Percentiles rank a stretch among this genome's conserved stretches.
phyloP scores from a whole-genome alignment of 2,797 vertebrate genomes.

The Gallinago stenura region DNA sequence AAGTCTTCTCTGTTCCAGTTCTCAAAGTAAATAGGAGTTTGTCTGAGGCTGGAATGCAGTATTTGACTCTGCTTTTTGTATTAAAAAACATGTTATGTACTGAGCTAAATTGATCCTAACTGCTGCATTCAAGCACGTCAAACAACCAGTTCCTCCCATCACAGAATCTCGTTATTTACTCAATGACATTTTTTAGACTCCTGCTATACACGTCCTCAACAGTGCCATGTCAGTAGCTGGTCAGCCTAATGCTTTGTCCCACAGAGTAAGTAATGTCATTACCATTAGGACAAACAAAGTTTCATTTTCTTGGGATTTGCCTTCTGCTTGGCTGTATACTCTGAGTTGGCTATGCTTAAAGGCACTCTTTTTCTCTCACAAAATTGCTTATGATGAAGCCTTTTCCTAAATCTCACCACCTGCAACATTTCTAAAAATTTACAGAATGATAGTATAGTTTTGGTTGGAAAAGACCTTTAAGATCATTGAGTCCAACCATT shows the following conservation, averaged over 20 bases:
- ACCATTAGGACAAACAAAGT: not conserved
- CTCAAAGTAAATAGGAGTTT: slow-evolving; percentile 17
- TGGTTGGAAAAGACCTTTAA: not conserved
- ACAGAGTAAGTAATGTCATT: not conserved
- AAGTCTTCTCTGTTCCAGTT: slow-evolving; percentile 9
- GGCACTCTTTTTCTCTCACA: not conserved
- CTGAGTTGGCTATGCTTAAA: not conserved
- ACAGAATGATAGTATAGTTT: not conserved
- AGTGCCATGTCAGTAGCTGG: not conserved
- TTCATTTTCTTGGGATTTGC: not conserved
- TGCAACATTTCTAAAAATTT: not conserved
- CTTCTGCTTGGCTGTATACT: not conserved
- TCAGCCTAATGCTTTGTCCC: not conserved
- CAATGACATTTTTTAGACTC: not conserved
- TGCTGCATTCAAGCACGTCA: not conserved
- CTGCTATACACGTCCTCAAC: not conserved
- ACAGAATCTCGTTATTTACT: not conserved
- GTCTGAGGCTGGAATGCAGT: not conserved
- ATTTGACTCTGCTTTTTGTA: not conserved
- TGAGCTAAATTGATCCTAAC: not conserved
- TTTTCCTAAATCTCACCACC: not conserved
- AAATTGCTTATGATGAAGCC: not conserved
- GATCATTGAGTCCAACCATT: not conserved
- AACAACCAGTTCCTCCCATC: not conserved
- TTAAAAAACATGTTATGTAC: not conserved